phyloP scores from a whole-genome alignment of 92 coral and sea anemone genomes.

The Zoanthus sansibaricus region DNA sequence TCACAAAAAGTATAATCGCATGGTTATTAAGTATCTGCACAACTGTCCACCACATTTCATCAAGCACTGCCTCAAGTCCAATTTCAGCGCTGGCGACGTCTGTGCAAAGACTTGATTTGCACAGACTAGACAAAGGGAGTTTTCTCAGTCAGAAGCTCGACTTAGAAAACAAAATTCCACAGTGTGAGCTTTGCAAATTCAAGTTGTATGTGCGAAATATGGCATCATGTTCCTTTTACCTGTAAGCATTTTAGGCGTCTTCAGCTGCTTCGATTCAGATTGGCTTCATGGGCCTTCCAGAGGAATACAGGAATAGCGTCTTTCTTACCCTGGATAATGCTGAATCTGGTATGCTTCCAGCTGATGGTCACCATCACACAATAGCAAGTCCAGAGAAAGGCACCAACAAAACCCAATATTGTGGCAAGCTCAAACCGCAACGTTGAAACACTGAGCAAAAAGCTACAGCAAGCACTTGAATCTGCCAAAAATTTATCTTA shows the following conservation, averaged over 20 bases:
- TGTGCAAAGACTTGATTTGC: conserved; percentile 38
- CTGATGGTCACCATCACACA: conserved; percentile 1
- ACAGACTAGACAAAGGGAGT: conserved; percentile 43
- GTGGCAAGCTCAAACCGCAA: not conserved
- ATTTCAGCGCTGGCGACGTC: conserved; percentile 47
- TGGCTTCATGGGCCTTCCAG: conserved; percentile 28
- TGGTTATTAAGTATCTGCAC: conserved; percentile 42
- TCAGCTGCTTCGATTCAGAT: conserved; percentile 4
- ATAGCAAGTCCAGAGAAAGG: conserved; percentile 7
- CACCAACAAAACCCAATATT: not conserved
- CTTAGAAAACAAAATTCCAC: conserved; percentile 24
- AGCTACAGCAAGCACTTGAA: conserved; percentile 5
- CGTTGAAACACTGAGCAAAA: conserved; percentile 8
- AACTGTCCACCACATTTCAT: conserved; percentile 53
- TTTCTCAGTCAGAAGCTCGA: conserved; percentile 50
- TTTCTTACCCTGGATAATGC: not conserved
- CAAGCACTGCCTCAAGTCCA: conserved; percentile 54
- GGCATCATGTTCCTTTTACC: conserved; percentile 45
- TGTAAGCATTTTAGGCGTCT: conserved; percentile 3
- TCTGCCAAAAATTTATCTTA: conserved; percentile 1
- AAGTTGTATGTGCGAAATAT: conserved; percentile 56
- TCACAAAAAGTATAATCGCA: conserved; percentile 45
- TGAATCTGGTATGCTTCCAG: not conserved
- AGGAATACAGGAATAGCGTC: conserved; percentile 6
- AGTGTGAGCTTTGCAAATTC: conserved; percentile 42